Evolutionary conservation across 2,113 vertebrate species (phyloP).

Genomic region (Gnathonemus echidnorhynchus): DNA sequence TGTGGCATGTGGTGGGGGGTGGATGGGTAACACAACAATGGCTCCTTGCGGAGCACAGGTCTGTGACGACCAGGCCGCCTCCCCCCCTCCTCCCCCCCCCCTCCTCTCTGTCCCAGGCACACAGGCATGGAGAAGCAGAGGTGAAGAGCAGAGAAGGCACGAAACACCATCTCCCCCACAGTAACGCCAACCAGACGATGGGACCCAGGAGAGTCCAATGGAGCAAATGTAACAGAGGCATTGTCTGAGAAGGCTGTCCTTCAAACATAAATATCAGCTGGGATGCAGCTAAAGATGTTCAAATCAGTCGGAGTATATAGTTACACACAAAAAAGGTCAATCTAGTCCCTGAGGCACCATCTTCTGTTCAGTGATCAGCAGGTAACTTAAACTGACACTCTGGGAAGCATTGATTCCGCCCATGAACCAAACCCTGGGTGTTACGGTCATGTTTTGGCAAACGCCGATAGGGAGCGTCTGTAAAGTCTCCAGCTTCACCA

Average conservation of each 20-base stretch:
- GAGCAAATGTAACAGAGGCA: neutral
- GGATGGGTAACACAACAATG: neutral
- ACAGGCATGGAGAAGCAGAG: neutral
- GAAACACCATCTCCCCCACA: neutral
- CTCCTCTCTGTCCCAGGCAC: neutral
- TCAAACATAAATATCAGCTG: neutral
- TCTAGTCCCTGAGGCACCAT: neutral
- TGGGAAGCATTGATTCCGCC: neutral
- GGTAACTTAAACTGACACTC: neutral
- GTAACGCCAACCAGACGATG: neutral
- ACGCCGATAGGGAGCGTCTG: neutral
- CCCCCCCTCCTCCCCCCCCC: no score
- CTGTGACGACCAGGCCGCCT: neutral
- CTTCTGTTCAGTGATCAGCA: neutral
- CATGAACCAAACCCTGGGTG: neutral
- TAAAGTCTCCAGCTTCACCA: neutral
- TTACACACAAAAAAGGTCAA: neutral
- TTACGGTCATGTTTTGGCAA: neutral
- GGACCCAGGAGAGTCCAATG: neutral
- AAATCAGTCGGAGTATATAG: neutral
- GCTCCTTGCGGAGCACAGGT: neutral
- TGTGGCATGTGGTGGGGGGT: neutral
- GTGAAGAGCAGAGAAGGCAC: neutral
- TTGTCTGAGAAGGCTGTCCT: neutral
- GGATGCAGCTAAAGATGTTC: neutral